phyloP scores from a whole-genome alignment of 2,888 invertebrate species.

The Rhingia rostrata region DNA sequence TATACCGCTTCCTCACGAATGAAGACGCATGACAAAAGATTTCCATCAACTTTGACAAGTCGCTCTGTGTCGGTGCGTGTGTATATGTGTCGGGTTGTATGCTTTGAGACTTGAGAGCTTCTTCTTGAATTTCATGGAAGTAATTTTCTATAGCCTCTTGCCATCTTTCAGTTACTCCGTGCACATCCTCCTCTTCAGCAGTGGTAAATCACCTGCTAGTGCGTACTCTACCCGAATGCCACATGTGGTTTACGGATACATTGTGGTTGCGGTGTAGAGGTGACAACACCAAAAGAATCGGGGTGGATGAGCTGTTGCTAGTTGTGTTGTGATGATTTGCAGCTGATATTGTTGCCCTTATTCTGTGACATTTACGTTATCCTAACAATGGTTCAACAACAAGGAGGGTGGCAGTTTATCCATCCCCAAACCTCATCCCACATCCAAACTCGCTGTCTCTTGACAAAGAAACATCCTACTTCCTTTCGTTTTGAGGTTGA shows the following conservation, averaged over 20 bases:
- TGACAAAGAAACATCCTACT: conserved; percentile 49
- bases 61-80: too few relatives aligned
- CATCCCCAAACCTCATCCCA: neutral
- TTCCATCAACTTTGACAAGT: conserved; percentile 6
- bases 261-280: conserved; percentile 45
- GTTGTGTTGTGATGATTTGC: conserved; percentile 53
- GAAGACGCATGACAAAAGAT: conserved; percentile 39
- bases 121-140: conserved; percentile 64
- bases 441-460: neutral
- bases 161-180: conserved; percentile 33
- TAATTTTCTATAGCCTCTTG: conserved; percentile 68
- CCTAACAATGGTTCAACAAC: conserved; percentile 43
- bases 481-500: conserved; percentile 55
- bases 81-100: neutral
- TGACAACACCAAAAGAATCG: conserved; percentile 14
- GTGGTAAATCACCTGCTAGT: conserved; percentile 42
- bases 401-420: neutral
- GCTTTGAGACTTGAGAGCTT: conserved; percentile 3
- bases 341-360: conserved; percentile 56
- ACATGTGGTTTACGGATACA: conserved; percentile 54
- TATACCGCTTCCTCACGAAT: neutral
- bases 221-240: conserved; percentile 32
- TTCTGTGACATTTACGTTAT: conserved; percentile 54
- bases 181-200: neutral
- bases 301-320: conserved; percentile 30